A percentile compares a stretch with the other conserved stretches of the same genome.
Conservation (phyloP, 1,140 invertebrate genomes). For the Heterodera carotae region DNA sequence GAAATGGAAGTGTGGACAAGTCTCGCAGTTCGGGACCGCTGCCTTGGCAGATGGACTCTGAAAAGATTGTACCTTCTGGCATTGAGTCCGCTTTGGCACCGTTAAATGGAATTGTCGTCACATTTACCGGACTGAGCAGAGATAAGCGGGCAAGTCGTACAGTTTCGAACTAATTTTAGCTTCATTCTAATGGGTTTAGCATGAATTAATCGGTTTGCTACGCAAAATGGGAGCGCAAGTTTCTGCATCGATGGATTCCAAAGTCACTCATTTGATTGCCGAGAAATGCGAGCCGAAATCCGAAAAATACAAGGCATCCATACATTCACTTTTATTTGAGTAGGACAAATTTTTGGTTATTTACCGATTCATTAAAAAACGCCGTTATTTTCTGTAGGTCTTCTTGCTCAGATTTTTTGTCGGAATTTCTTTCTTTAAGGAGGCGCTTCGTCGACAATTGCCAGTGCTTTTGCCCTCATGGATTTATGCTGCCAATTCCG, state of each 20-base stretch:
- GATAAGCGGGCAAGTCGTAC: slow-evolving; percentile 1
- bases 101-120: slow-evolving; percentile 9
- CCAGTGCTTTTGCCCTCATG: not conserved
- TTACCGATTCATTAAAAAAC: not conserved
- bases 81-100: not conserved
- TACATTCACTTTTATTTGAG: not conserved
- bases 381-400: not conserved
- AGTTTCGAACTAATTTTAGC: no score
- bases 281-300: slow-evolving; percentile 24
- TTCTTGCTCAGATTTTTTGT: not conserved
- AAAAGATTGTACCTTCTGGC: not conserved
- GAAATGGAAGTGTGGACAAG: no score
- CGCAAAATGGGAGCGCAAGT: slow-evolving; percentile 18
- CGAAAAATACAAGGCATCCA: slow-evolving; percentile 21
- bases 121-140: slow-evolving; percentile 16
- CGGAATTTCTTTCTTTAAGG: not conserved
- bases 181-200: not conserved
- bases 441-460: not conserved
- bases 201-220: slow-evolving; percentile 4
- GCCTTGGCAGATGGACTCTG: no score
- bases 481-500: not conserved
- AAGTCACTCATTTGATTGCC: slow-evolving; percentile 28
- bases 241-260: not conserved
- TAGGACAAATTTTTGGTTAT: not conserved
- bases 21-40: no score